Percentiles rank a stretch among this genome's conserved stretches.
Evolutionary conservation across 2,113 vertebrate genomes (phyloP).

Genomic region (Notarius quadriscutis): DNA sequence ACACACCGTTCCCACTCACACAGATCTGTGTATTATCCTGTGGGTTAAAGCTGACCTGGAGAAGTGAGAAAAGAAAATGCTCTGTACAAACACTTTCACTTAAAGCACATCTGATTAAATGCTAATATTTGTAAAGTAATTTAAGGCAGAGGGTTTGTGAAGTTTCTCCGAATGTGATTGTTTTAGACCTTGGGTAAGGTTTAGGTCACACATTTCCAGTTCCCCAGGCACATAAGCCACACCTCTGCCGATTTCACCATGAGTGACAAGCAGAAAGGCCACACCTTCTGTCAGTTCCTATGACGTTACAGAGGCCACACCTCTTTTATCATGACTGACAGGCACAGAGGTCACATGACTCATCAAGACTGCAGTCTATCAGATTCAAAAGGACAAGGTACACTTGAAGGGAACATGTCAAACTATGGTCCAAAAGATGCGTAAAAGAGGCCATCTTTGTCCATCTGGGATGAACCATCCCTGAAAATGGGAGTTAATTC

Average conservation of each 20-base stretch:
- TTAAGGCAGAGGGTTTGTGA: background rate
- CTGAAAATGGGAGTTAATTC: background rate
- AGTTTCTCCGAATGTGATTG: background rate
- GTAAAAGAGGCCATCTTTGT: background rate
- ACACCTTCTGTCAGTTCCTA: background rate
- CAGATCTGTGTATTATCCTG: constrained; percentile 85
- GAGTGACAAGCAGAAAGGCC: background rate
- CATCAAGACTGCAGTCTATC: background rate
- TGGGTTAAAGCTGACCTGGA: constrained; percentile 90
- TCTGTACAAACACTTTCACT: background rate
- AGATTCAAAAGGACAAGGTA: background rate
- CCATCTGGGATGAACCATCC: background rate
- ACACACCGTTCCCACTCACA: constrained; percentile 81
- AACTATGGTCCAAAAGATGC: background rate
- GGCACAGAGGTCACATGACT: background rate
- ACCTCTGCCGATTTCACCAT: background rate
- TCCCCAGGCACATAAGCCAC: background rate
- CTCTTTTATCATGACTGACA: background rate
- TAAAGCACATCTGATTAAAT: background rate
- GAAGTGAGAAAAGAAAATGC: background rate
- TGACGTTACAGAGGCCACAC: background rate
- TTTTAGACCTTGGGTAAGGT: background rate
- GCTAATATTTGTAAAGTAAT: background rate
- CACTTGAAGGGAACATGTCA: background rate
- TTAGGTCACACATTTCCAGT: background rate